Evolutionary conservation across 2,888 invertebrate species (phyloP).

Genomic region (Furcula furcula): DNA sequence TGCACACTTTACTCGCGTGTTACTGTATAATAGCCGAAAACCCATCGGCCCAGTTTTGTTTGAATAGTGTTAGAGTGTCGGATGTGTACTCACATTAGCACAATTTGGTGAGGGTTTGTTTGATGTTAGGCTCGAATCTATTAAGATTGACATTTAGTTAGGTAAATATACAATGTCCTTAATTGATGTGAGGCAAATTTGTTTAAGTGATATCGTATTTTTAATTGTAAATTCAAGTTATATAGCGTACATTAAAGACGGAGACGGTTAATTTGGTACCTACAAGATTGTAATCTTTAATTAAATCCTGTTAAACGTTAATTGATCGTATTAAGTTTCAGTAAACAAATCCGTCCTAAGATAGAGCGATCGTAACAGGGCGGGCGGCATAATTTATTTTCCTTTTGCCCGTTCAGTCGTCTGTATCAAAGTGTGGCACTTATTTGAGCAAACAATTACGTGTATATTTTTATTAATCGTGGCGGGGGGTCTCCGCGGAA

Average conservation of each 20-base stretch:
- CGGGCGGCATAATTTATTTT: not conserved
- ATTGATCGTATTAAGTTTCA: conserved; percentile 49
- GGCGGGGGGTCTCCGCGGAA: conserved; percentile 13
- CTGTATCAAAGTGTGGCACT: conserved; percentile 11
- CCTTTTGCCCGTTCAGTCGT: conserved; percentile 4
- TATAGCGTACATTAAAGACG: not conserved
- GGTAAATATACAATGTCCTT: conserved; percentile 26
- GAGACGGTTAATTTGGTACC: not conserved
- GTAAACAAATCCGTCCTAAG: conserved; percentile 29
- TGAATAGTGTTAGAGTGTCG: conserved; percentile 68
- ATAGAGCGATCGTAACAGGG: conserved; percentile 10
- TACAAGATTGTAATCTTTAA: conserved; percentile 16
- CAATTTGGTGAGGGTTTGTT: conserved; percentile 61
- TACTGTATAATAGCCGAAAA: conserved; percentile 55
- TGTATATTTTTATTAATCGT: conserved; percentile 38
- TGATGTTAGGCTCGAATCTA: conserved; percentile 61
- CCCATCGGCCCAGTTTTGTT: conserved; percentile 71
- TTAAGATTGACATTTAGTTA: conserved; percentile 45
- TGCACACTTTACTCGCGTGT: conserved; percentile 44
- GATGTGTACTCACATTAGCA: conserved; percentile 63
- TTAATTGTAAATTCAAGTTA: not conserved
- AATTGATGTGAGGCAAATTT: conserved; percentile 46
- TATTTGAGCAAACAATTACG: conserved; percentile 28
- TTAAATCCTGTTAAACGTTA: conserved; percentile 36
- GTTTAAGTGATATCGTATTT: conserved; percentile 1